Evolutionary conservation across 2,113 vertebrate species (phyloP).

Genomic region (Struthidea cinerea): DNA sequence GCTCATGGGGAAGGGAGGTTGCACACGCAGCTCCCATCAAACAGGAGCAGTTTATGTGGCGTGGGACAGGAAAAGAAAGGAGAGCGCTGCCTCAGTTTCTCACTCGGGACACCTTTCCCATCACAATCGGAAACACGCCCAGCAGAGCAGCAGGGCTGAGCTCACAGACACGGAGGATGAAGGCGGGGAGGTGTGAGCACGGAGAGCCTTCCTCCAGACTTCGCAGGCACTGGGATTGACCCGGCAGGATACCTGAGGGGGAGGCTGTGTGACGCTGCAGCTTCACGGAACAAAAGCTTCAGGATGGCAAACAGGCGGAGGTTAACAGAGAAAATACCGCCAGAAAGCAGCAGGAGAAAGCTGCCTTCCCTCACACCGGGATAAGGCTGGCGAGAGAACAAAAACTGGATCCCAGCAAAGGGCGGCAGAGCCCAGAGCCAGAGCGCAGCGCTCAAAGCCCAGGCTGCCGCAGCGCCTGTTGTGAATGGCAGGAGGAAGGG

Average conservation of each 20-base stretch:
- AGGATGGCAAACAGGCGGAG: neutral
- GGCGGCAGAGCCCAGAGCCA: neutral
- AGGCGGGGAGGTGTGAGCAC: neutral
- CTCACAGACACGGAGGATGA: accelerated
- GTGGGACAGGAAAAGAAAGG: neutral
- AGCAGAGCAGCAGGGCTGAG: neutral
- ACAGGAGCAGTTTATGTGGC: accelerated
- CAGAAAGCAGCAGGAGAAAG: neutral
- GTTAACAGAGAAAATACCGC: neutral
- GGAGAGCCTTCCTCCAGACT: neutral
- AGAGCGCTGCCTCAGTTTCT: neutral
- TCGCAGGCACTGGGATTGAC: neutral
- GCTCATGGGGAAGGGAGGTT: accelerated
- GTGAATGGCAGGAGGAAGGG: slow-evolving; percentile 15
- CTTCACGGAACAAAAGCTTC: neutral
- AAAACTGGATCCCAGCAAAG: neutral
- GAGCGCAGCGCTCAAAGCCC: neutral
- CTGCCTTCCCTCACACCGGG: neutral
- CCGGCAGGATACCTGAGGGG: neutral
- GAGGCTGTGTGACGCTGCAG: neutral
- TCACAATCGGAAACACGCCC: accelerated
- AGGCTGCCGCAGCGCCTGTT: neutral
- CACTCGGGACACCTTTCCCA: neutral
- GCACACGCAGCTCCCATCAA: neutral
- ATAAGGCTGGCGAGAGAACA: neutral